A percentile compares a stretch with the other conserved stretches of the same genome.
These are phyloP conservation scores for Agrochola circellaris DNA, from an alignment of 2,888 invertebrate species.

Conservation along the genomic window DNA sequence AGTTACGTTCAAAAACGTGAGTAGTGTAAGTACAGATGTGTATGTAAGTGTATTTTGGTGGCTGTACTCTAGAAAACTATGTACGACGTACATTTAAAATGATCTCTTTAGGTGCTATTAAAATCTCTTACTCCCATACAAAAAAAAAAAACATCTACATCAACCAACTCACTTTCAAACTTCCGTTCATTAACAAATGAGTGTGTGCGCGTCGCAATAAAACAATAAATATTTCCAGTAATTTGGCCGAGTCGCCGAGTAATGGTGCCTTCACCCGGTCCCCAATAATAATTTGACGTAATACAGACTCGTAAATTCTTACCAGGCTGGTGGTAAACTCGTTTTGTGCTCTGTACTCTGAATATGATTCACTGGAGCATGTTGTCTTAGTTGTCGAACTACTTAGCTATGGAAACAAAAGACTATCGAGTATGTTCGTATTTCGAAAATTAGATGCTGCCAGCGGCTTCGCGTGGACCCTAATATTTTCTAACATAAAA, in stretches of 20 bases:
- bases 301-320: constrained; percentile 76
- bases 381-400: not conserved
- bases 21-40: too few relatives aligned
- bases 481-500: too few relatives aligned
- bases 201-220: constrained; percentile 64
- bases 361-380: not conserved
- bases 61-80: not conserved
- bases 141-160: constrained; percentile 6
- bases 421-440: not conserved
- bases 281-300: constrained; percentile 81
- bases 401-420: not conserved
- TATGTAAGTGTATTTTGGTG: too few relatives aligned
- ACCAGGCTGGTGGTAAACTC: constrained; percentile 55
- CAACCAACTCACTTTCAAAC: constrained; percentile 8
- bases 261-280: constrained; percentile 64
- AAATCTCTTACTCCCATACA: not conserved
- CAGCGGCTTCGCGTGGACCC: too few relatives aligned
- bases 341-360: constrained; percentile 26
- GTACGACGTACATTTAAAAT: not conserved
- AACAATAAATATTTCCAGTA: constrained; percentile 69
- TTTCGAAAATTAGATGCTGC: not conserved
- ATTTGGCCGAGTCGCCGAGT: constrained; percentile 71
- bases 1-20: too few relatives aligned
- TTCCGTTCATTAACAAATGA: constrained; percentile 72
- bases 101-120: not conserved